Percentiles rank a stretch among this genome's conserved stretches.
Conservation (phyloP, 1,140 invertebrate genomes). For the Neodiprion pinetum region DNA sequence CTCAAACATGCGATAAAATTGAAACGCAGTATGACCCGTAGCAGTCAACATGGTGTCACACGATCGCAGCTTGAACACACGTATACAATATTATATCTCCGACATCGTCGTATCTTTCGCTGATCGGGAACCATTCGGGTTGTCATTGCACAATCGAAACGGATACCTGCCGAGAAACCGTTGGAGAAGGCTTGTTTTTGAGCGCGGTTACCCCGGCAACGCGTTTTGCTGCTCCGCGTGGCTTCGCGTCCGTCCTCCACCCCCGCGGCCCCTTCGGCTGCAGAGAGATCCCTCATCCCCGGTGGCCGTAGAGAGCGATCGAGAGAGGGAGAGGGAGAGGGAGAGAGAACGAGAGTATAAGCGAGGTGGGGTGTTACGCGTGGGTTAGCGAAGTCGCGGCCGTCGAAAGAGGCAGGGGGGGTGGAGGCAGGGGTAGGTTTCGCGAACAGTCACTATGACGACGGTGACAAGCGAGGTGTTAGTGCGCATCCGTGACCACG, state of each 20-base stretch:
- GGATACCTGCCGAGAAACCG: slow-evolving; percentile 12
- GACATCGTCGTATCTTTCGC: too few relatives aligned
- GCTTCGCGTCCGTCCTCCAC: slow-evolving; percentile 10
- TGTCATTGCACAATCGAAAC: neutral
- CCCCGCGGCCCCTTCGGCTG: slow-evolving; percentile 2
- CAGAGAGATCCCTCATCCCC: neutral
- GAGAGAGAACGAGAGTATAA: slow-evolving; percentile 16
- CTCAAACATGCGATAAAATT: too few relatives aligned
- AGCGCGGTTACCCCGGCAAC: slow-evolving; percentile 44
- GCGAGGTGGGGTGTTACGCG: slow-evolving; percentile 11
- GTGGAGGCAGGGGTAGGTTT: slow-evolving; percentile 26
- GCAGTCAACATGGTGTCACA: too few relatives aligned
- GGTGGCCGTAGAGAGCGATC: slow-evolving; percentile 19
- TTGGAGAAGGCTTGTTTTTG: slow-evolving; percentile 43
- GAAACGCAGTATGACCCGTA: too few relatives aligned
- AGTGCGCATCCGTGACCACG: slow-evolving; percentile 61
- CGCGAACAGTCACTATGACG: slow-evolving; percentile 60
- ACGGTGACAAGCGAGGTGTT: slow-evolving; percentile 60
- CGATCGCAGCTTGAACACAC: too few relatives aligned
- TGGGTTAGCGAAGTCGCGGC: neutral
- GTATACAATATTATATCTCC: too few relatives aligned
- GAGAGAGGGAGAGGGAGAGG: slow-evolving; percentile 21
- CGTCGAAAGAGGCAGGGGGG: slow-evolving; percentile 9
- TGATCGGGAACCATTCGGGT: too few relatives aligned
- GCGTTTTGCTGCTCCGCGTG: slow-evolving; percentile 23